Evolutionary conservation across 2,888 invertebrate genomes (phyloP), one percentile per base, ranked within the genome.

Genomic region (Sipha maydis): DNA sequence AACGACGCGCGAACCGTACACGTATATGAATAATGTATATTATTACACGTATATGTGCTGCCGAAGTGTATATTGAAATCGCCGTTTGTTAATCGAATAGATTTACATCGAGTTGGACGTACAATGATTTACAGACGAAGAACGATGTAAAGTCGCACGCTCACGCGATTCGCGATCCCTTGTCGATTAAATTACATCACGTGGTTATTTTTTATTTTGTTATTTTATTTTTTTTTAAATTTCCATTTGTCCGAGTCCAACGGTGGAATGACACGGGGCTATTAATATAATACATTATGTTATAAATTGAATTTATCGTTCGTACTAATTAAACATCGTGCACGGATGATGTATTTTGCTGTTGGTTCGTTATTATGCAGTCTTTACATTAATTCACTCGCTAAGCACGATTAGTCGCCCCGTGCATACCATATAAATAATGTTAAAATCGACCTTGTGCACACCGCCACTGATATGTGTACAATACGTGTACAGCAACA

Each of bases 381-480:
- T 61, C 38, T 76, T 61, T 28, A 21, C 28, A 61, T 83, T 83
- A 56, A 73, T 83, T 69, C 73, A 73, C 28, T 48, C 83, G 83
- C 25, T 8, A 56, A 67, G 69, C 48, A 48, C 56, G 41, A 41
- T 41, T 41, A 41, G 11, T 41, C 41, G 41, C 41, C 8, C 41
- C 41, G 8, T 41, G 34, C 41, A 11, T 41, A 11, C 11, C 7
- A 9, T 41, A 11, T 76, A 41, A 84, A 84, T 61, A 61, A 84
- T 41, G 84, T 75, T 61, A 38, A 75, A 76, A 84, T 28, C 84
- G 75, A 61, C 75, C 84, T 84, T 84, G 76, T 28, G 54, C 83
- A 19, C 8, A 19, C 8, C 14, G 69, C 3, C 73, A 34, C 34
- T 21, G 17, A 75, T 38, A 48, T 48, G 41, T 41, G 41, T 41